A percentile compares a stretch with the other conserved stretches of the same genome.
Conservation (phyloP, 2,888 invertebrate species). For the Phyto melanocephala region DNA sequence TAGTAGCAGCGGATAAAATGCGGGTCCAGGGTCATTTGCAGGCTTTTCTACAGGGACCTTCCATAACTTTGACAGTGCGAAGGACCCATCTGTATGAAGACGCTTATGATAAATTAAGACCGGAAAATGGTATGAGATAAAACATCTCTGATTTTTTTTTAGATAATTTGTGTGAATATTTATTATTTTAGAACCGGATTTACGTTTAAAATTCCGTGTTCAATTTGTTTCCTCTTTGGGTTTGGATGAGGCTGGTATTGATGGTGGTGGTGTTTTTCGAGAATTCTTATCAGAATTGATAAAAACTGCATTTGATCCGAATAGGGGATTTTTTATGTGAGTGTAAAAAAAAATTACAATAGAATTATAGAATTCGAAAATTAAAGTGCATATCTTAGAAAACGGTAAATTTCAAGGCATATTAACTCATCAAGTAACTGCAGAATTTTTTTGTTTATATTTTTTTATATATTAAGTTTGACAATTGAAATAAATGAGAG, state of each 20-base stretch:
- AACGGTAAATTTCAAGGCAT: too few species aligned
- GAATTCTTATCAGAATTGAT: slow-evolving; percentile 96
- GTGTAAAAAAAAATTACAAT: slow-evolving; percentile 66
- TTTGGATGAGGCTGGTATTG: slow-evolving; percentile 96
- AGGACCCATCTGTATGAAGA: slow-evolving; percentile 98
- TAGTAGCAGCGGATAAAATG: slow-evolving; percentile 80
- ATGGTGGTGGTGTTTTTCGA: slow-evolving; percentile 97
- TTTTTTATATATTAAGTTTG: too few species aligned
- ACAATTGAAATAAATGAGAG: too few species aligned
- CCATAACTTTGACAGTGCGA: slow-evolving; percentile 87
- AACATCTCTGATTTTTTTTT: not conserved
- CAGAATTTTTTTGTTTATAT: too few species aligned
- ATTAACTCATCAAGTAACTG: too few species aligned
- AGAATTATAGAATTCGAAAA: not conserved
- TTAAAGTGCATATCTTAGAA: too few species aligned
- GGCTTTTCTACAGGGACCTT: slow-evolving; percentile 87
- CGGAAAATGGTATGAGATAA: slow-evolving; percentile 86
- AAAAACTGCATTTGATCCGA: slow-evolving; percentile 97
- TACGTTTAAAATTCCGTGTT: slow-evolving; percentile 91
- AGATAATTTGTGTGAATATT: not conserved
- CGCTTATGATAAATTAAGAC: slow-evolving; percentile 95
- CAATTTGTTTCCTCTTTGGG: slow-evolving; percentile 94
- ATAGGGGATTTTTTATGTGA: slow-evolving; percentile 91
- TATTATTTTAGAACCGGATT: slow-evolving; percentile 85
- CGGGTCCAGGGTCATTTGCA: slow-evolving; percentile 86